Percentiles rank a stretch among this genome's conserved stretches.
phyloP scores from a whole-genome alignment of 2,113 vertebrate species.

The Cariama cristata region DNA sequence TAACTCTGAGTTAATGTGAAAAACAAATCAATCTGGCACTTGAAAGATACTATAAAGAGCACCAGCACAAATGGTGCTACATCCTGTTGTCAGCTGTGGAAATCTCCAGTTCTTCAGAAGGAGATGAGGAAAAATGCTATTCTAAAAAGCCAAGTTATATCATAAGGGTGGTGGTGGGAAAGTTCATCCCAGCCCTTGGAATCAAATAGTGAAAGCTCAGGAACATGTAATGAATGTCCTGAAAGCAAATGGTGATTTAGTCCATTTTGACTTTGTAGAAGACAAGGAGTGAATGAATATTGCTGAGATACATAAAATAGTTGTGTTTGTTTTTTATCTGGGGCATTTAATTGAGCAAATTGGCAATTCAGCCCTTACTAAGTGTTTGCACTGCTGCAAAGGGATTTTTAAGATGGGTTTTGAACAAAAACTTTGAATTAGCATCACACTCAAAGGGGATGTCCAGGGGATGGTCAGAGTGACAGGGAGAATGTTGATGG shows the following conservation, averaged over 20 bases:
- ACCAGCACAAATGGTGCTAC: neutral
- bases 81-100: constrained; percentile 19
- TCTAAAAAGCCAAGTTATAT: constrained; percentile 2
- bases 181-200: neutral
- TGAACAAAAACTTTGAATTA: neutral
- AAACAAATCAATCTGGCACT: constrained; percentile 27
- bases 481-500: neutral
- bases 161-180: neutral
- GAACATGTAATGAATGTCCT: neutral
- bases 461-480: neutral
- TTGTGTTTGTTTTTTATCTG: neutral
- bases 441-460: neutral
- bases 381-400: neutral
- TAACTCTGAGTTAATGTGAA: neutral
- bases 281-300: neutral
- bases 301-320: neutral
- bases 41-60: constrained; percentile 11
- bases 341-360: neutral
- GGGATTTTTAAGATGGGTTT: neutral
- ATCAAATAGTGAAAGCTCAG: neutral
- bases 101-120: neutral
- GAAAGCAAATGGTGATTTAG: neutral
- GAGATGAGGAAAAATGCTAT: neutral
- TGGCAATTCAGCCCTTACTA: neutral
- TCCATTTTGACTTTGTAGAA: neutral